Conservation (phyloP, 1,140 invertebrate genomes). For the Euura saliciscinereae region DNA sequence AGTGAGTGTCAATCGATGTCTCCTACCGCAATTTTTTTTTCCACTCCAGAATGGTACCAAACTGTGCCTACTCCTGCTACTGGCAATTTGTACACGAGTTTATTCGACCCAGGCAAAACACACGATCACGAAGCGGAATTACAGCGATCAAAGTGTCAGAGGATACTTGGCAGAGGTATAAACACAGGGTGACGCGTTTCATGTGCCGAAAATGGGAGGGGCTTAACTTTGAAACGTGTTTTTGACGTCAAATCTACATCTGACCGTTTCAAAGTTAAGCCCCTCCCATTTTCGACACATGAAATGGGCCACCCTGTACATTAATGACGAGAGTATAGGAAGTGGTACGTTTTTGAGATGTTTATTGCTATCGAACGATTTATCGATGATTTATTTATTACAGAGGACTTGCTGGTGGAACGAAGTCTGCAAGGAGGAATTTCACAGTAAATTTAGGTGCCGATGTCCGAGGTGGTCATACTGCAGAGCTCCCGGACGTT, state of each 20-base stretch:
- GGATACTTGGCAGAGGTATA: conserved; percentile 81
- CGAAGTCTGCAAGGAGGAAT: conserved; percentile 91
- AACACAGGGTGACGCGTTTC: neutral
- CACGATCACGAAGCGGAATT: conserved; percentile 68
- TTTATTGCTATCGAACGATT: conserved; percentile 12
- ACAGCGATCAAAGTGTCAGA: conserved; percentile 78
- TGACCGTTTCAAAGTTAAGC: no score
- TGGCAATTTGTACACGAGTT: conserved; percentile 35
- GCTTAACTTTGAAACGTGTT: conserved; percentile 14
- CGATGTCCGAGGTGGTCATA: conserved; percentile 87
- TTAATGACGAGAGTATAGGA: neutral
- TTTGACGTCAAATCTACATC: neutral
- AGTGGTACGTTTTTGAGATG: neutral
- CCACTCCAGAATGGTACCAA: conserved; percentile 28
- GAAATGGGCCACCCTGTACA: no score
- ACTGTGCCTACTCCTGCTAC: conserved; percentile 33
- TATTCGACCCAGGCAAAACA: conserved; percentile 41
- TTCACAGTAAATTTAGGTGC: conserved; percentile 84
- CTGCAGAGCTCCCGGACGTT: conserved; percentile 84
- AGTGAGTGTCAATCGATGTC: neutral
- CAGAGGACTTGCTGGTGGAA: conserved; percentile 93
- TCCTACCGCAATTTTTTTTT: neutral
- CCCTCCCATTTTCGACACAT: no score
- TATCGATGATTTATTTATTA: conserved; percentile 28
- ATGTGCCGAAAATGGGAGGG: no score